Evolutionary conservation across 2,113 vertebrate genomes (phyloP).

Genomic region (Electrona antarctica): DNA sequence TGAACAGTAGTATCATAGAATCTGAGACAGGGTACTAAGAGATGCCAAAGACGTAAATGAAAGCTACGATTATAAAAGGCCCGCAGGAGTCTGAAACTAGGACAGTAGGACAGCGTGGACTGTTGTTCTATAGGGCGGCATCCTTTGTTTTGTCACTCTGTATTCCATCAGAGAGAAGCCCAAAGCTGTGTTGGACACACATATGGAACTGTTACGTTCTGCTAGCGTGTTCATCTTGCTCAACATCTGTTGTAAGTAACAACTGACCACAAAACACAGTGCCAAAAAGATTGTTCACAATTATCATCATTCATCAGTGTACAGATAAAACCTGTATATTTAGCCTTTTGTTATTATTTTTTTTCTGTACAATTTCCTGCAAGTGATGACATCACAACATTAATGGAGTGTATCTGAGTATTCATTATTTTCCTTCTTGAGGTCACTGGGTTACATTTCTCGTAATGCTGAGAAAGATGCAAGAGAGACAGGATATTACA

Average conservation of each 20-base stretch:
- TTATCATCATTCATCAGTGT: conserved; percentile 33
- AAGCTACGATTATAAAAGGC: background rate
- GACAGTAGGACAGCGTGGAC: conserved; percentile 22
- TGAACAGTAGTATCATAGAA: no score
- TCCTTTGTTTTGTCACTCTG: conserved; percentile 39
- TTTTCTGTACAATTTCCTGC: background rate
- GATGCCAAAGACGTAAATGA: no score
- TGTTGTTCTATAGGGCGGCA: conserved; percentile 37
- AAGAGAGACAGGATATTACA: background rate
- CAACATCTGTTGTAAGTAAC: conserved; percentile 62
- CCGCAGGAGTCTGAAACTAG: conserved; percentile 10
- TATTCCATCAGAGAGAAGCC: conserved; percentile 28
- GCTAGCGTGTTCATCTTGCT: conserved; percentile 50
- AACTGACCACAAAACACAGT: conserved; percentile 43
- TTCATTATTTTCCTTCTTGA: background rate
- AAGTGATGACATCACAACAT: conserved; percentile 21
- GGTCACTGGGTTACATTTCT: conserved; percentile 3
- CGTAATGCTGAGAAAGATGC: background rate
- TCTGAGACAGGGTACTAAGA: no score
- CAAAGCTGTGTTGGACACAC: conserved; percentile 25
- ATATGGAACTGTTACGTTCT: conserved; percentile 46
- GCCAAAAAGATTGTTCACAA: conserved; percentile 36
- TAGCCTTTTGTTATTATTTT: no score
- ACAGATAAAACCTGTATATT: conserved; percentile 1
- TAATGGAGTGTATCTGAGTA: background rate